These are phyloP conservation scores for Spondyliosoma cantharus DNA, from an alignment of 2,797 vertebrate species.

Conservation along the genomic window DNA sequence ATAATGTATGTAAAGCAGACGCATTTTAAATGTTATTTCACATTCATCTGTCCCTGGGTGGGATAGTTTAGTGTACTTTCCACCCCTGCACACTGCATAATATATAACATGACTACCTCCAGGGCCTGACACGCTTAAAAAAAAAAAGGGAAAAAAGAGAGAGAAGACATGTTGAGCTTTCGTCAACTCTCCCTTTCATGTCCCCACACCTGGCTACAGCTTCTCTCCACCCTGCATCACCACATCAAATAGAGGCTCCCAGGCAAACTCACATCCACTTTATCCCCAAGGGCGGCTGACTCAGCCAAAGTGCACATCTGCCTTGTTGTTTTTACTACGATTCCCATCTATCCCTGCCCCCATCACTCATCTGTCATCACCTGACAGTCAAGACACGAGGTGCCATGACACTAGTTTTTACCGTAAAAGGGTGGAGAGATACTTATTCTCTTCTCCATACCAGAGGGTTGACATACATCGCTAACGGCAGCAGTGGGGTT, in stretches of 20 bases:
- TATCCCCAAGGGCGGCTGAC: slow-evolving; percentile 65
- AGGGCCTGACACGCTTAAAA: slow-evolving; percentile 32
- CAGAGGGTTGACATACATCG: slow-evolving; percentile 40
- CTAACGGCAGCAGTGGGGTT: slow-evolving; percentile 42
- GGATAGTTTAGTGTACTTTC: slow-evolving; percentile 17
- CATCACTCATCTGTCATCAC: slow-evolving; percentile 74
- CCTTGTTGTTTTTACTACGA: slow-evolving; percentile 74
- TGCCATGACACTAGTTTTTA: slow-evolving; percentile 70
- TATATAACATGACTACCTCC: slow-evolving; percentile 46
- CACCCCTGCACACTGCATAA: slow-evolving; percentile 27
- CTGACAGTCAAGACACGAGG: slow-evolving; percentile 61
- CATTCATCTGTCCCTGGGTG: not conserved
- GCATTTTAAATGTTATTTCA: not conserved
- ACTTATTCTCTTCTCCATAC: slow-evolving; percentile 47
- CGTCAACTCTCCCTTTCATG: slow-evolving; percentile 82
- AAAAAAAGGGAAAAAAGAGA: slow-evolving; percentile 25
- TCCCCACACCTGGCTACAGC: slow-evolving; percentile 79
- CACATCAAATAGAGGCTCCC: slow-evolving; percentile 79
- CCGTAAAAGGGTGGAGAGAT: slow-evolving; percentile 70
- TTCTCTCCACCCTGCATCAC: slow-evolving; percentile 60
- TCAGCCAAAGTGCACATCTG: slow-evolving; percentile 82
- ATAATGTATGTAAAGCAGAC: not conserved
- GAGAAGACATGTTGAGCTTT: slow-evolving; percentile 50
- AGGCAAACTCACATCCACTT: slow-evolving; percentile 65
- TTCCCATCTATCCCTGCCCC: slow-evolving; percentile 81